Base-by-base conservation (phyloP, 2,888 invertebrate genomes). In the Limnephilus marmoratus region DNA sequence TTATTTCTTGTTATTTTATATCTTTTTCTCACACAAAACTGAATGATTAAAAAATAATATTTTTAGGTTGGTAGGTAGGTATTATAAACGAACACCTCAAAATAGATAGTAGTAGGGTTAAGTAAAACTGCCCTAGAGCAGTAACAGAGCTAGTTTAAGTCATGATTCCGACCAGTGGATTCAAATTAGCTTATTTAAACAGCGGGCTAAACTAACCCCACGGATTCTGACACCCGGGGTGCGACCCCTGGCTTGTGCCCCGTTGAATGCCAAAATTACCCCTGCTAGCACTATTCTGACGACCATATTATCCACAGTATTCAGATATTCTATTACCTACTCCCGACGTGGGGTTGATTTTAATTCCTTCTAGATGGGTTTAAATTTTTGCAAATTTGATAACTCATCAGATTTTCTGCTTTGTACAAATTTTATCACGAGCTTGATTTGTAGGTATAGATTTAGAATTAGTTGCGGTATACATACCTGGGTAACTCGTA, bases 241-340 rank as follows among this genome's bases (percentile, higher is more conserved):
- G 92, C 81, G 88, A 80, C 92, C 92, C 92, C 80, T 80, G 92
- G 91, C 88, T 88, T 92, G 81, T 89, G 90, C 87, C 89, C 85
- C 89, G 92, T 92, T 91, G 92, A 92, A 92, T 92, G 90, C 89
- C 88, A 89, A 83, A 92, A 91, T 29, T 68, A 87, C 49, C 83
- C 24, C 68, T n/a, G 4, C 24, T 24, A 68, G 9, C 68, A 68
- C 68, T 68, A 68, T 24, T 68, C 83, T 83, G 83, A 83, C 83
- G 83, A 83, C 83, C 83, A 41, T 83, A 18, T 34, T 83, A 18
- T 34, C 83, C 37, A 12, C 37, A 83, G 37, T 37, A 5, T 37
- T 83, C 83, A 83, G 12, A 83, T 83, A 37, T 83, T 83, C 83
- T 83, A 83, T 34, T 34, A 83, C 83, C 83, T n/a, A 68, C 68